A percentile compares a stretch with the other conserved stretches of the same genome.
phyloP scores from a whole-genome alignment of 2,888 invertebrate genomes.

The Lasioglossum oenotherae region DNA sequence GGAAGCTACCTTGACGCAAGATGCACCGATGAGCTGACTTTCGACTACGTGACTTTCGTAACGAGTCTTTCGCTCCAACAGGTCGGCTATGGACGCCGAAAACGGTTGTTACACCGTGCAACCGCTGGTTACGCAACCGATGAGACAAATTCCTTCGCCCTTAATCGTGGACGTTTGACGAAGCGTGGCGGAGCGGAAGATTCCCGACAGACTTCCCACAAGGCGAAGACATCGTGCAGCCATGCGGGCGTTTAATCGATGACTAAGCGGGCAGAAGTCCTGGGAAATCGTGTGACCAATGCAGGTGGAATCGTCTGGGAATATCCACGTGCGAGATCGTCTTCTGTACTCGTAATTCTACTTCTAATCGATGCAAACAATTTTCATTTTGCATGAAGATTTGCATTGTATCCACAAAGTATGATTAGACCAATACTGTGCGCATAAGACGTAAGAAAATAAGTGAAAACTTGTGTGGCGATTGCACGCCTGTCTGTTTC shows the following conservation, averaged over 20 bases:
- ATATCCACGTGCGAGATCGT: background rate
- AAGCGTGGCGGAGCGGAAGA: background rate
- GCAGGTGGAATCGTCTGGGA: background rate
- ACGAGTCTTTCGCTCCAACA: conserved; percentile 25
- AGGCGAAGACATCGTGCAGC: background rate
- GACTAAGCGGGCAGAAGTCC: background rate
- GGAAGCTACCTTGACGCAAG: conserved; percentile 61
- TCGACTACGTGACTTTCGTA: conserved; percentile 53
- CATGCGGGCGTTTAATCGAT: background rate
- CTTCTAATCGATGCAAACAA: background rate
- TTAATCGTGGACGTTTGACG: background rate
- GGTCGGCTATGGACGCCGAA: conserved; percentile 33
- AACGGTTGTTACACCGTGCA: conserved; percentile 14
- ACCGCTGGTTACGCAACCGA: conserved; percentile 32
- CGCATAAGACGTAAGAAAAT: no score
- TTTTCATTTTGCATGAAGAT: no score
- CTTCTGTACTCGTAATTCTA: background rate
- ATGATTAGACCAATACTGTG: no score
- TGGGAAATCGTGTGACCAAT: background rate
- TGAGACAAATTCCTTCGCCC: background rate
- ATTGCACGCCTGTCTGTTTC: no score
- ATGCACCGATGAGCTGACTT: conserved; percentile 38
- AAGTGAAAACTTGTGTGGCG: no score
- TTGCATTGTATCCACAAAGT: no score
- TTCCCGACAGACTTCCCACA: background rate